phyloP scores from a whole-genome alignment of 2,888 invertebrate species.

The Lepidonotus clava region DNA sequence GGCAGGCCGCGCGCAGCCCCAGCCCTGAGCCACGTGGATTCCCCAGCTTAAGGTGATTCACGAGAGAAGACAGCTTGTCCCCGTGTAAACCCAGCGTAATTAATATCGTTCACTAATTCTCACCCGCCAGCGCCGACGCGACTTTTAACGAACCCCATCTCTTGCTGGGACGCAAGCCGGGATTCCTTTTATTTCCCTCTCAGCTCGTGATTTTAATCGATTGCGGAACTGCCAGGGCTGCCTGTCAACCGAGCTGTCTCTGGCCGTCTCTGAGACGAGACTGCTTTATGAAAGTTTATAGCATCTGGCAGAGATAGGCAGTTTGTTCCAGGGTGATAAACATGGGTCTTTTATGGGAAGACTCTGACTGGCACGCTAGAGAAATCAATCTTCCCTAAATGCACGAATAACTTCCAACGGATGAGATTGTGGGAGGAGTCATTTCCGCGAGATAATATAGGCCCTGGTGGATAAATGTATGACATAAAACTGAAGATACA shows the following conservation, averaged over 20 bases:
- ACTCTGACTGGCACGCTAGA: background rate
- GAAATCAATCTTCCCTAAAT: slow-evolving; percentile 14
- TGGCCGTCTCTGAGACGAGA: background rate
- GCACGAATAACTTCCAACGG: too few relatives aligned
- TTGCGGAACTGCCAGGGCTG: background rate
- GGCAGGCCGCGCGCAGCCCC: background rate
- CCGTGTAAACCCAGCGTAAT: background rate
- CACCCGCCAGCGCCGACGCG: background rate
- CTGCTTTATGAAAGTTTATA: background rate
- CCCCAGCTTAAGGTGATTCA: background rate
- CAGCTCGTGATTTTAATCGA: background rate
- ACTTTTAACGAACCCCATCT: background rate
- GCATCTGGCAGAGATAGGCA: background rate
- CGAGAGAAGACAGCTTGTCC: background rate
- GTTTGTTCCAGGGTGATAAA: background rate
- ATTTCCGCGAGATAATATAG: too few relatives aligned
- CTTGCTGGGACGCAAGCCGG: background rate
- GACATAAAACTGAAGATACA: too few relatives aligned
- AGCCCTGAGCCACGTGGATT: background rate
- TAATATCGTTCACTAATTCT: background rate
- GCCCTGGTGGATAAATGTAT: too few relatives aligned
- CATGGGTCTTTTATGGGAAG: background rate
- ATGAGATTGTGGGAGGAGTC: too few relatives aligned
- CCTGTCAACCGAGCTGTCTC: background rate
- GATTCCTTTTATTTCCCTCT: background rate